Evolutionary conservation across 2,888 invertebrate genomes (phyloP).

Genomic region (Rhimphoctona megacephalus): DNA sequence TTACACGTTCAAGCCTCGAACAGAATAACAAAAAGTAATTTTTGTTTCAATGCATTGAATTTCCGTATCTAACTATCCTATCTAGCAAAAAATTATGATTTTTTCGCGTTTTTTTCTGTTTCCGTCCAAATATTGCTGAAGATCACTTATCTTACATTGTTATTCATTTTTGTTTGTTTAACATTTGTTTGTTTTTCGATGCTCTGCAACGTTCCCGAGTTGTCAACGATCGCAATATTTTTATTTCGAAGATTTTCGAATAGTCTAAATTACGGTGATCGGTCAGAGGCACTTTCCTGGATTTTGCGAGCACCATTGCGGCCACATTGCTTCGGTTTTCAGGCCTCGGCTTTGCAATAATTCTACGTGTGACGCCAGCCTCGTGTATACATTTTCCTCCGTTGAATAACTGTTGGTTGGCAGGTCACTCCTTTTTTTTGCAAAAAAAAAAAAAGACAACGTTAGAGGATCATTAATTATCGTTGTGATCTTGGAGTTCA

Average conservation of each 20-base stretch:
- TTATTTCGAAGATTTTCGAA: constrained; percentile 24
- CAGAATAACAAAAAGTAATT: too few relatives aligned
- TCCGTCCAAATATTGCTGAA: constrained; percentile 48
- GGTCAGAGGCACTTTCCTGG: constrained; percentile 89
- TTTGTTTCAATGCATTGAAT: constrained; percentile 27
- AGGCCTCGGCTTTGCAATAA: constrained; percentile 88
- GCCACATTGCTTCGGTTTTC: constrained; percentile 90
- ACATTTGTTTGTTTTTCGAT: neutral
- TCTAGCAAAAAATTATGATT: constrained; percentile 51
- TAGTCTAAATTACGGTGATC: constrained; percentile 72
- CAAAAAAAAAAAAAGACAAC: constrained; percentile 29
- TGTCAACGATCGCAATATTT: constrained; percentile 2
- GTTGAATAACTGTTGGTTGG: constrained; percentile 85
- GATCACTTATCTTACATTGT: constrained; percentile 18
- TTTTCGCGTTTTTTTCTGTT: neutral
- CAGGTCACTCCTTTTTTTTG: constrained; percentile 85
- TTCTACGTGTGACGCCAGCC: constrained; percentile 89
- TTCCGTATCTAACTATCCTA: constrained; percentile 53
- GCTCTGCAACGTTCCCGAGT: neutral
- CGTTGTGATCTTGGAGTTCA: neutral
- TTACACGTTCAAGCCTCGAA: constrained; percentile 12
- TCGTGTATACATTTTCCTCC: constrained; percentile 89
- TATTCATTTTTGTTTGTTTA: neutral
- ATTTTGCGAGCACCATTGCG: constrained; percentile 91
- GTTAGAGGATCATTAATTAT: neutral